Conservation (phyloP, 2,888 invertebrate species). For the Cancer borealis region DNA sequence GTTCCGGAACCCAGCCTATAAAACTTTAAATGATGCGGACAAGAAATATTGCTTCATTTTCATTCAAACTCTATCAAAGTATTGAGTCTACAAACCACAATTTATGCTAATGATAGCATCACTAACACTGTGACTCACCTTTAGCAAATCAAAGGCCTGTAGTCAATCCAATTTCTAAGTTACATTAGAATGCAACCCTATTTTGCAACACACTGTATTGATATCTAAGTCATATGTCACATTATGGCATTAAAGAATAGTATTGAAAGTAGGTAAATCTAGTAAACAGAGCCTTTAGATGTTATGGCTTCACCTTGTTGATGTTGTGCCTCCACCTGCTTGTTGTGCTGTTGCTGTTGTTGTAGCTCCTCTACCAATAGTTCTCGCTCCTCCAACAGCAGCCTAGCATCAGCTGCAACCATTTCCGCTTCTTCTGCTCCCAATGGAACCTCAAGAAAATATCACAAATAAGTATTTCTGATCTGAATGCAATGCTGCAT, state of each 20-base stretch:
- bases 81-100: no score
- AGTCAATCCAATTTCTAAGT: neutral
- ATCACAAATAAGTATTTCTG: neutral
- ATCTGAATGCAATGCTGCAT: neutral
- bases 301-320: conserved; percentile 48
- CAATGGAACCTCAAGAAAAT: conserved; percentile 56
- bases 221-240: no score
- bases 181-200: no score
- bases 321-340: conserved; percentile 35
- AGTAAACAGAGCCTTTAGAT: neutral
- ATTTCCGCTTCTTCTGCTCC: conserved; percentile 67
- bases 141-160: neutral
- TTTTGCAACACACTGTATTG: no score
- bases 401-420: conserved; percentile 67
- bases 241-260: neutral
- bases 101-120: neutral
- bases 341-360: conserved; percentile 48
- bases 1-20: no score
- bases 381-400: conserved; percentile 67
- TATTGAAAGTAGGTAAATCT: neutral
- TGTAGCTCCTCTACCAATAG: conserved; percentile 62
- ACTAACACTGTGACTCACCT: neutral
- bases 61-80: no score
- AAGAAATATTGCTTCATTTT: no score
- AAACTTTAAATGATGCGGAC: no score